Conservation (phyloP, 2,113 vertebrate species). For the Spea multiplicata region DNA sequence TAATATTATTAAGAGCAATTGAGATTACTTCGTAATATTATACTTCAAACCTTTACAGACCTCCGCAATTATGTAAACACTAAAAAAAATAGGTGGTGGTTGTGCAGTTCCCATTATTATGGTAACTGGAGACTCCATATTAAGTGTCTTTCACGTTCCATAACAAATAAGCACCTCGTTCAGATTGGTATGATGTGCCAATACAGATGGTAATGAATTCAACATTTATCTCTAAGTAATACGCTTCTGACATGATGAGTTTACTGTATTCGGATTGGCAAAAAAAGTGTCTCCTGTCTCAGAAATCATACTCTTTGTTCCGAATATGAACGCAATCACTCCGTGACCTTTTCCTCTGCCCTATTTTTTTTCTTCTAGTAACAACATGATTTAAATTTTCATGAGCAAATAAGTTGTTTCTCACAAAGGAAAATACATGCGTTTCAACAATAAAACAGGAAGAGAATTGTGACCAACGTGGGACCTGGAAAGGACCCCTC, state of each 20-base stretch:
- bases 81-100: too few species aligned
- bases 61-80: too few species aligned
- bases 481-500: slow-evolving; percentile 66
- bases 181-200: background rate
- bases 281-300: background rate
- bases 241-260: background rate
- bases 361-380: slow-evolving; percentile 56
- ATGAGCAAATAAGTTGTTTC: slow-evolving; percentile 69
- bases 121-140: background rate
- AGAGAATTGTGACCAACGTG: slow-evolving; percentile 57
- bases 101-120: too few species aligned
- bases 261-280: slow-evolving; percentile 20
- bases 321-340: slow-evolving; percentile 31
- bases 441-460: slow-evolving; percentile 54
- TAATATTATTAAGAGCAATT: too few species aligned
- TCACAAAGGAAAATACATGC: slow-evolving; percentile 53
- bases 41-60: too few species aligned
- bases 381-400: slow-evolving; percentile 72
- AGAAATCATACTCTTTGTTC: slow-evolving; percentile 36
- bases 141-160: background rate
- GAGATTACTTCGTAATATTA: too few species aligned
- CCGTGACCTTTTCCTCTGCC: slow-evolving; percentile 36
- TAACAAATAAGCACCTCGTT: slow-evolving; percentile 10
- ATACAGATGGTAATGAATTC: slow-evolving; percentile 9
- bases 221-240: slow-evolving; percentile 30